A percentile compares a stretch with the other conserved stretches of the same genome.
Conservation (phyloP, 2,888 invertebrate species). For the Drosophila limbata region DNA sequence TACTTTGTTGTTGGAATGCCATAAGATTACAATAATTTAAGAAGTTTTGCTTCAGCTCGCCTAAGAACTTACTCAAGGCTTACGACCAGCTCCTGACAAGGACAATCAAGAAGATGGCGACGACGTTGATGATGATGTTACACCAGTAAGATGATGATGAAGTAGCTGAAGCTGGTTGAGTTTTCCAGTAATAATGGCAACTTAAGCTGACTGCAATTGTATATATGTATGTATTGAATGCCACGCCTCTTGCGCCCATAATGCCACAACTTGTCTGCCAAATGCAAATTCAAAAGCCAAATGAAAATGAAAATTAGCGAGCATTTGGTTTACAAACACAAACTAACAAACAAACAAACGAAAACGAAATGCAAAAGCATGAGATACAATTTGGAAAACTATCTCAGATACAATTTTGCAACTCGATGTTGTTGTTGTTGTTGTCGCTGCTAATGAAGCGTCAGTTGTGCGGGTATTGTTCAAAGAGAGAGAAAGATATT, state of each 20-base stretch:
- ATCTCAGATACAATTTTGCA: slow-evolving; percentile 21
- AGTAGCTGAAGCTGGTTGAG: slow-evolving; percentile 28
- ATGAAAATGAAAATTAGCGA: slow-evolving; percentile 57
- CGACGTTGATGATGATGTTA: slow-evolving; percentile 18
- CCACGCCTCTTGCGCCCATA: slow-evolving; percentile 24
- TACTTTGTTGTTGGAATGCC: slow-evolving; percentile 23
- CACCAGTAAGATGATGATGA: slow-evolving; percentile 4
- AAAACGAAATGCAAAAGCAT: slow-evolving; percentile 16
- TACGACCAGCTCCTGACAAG: slow-evolving; percentile 4
- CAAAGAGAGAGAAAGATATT: neutral
- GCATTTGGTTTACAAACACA: slow-evolving; percentile 39
- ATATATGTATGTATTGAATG: slow-evolving; percentile 49
- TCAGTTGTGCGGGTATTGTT: slow-evolving; percentile 15
- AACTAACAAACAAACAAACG: slow-evolving; percentile 14
- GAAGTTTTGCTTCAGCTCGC: slow-evolving; percentile 58
- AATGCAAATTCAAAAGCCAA: slow-evolving; percentile 62
- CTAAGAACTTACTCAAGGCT: slow-evolving; percentile 43
- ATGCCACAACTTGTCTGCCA: slow-evolving; percentile 43
- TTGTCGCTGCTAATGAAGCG: slow-evolving; percentile 66
- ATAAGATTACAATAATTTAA: slow-evolving; percentile 74
- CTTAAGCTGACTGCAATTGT: slow-evolving; percentile 61
- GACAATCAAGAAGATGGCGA: slow-evolving; percentile 7
- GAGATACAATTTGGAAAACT: slow-evolving; percentile 41
- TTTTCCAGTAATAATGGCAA: slow-evolving; percentile 61
- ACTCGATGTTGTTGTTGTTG: slow-evolving; percentile 23